Evolutionary conservation across 2,888 invertebrate genomes (phyloP).

Genomic region (Lymantria dispar): DNA sequence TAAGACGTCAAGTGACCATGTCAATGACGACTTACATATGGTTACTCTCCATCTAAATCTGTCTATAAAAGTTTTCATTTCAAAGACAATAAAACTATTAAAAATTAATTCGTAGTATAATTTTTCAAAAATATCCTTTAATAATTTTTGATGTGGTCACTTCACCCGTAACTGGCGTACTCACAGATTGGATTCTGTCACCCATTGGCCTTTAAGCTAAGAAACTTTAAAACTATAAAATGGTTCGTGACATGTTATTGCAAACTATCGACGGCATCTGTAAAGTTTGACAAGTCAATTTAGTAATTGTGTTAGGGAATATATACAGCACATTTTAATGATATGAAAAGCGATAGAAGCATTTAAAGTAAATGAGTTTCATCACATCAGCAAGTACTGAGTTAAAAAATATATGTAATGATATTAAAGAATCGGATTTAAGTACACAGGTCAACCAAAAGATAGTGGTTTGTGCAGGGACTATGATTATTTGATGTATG

Average conservation of each 20-base stretch:
- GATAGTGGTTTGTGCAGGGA: no score
- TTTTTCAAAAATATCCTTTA: neutral
- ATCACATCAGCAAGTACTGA: neutral
- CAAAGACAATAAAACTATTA: no score
- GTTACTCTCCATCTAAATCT: no score
- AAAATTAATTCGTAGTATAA: no score
- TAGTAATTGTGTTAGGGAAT: slow-evolving; percentile 4
- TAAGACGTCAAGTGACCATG: no score
- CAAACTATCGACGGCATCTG: slow-evolving; percentile 7
- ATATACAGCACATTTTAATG: no score
- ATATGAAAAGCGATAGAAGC: neutral
- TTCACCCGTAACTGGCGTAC: slow-evolving; percentile 36
- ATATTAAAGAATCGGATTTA: no score
- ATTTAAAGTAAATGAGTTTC: neutral
- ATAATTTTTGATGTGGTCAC: slow-evolving; percentile 21
- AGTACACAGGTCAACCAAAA: no score
- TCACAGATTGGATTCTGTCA: slow-evolving; percentile 60
- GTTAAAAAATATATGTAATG: no score
- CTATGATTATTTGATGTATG: no score
- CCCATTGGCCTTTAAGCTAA: slow-evolving; percentile 44
- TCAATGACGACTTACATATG: no score
- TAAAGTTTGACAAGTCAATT: neutral
- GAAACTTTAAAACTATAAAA: slow-evolving; percentile 43
- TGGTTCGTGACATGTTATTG: slow-evolving; percentile 13
- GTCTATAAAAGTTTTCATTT: no score